Conservation (phyloP, 2,113 vertebrate genomes). For the Pelmatolapia mariae region DNA sequence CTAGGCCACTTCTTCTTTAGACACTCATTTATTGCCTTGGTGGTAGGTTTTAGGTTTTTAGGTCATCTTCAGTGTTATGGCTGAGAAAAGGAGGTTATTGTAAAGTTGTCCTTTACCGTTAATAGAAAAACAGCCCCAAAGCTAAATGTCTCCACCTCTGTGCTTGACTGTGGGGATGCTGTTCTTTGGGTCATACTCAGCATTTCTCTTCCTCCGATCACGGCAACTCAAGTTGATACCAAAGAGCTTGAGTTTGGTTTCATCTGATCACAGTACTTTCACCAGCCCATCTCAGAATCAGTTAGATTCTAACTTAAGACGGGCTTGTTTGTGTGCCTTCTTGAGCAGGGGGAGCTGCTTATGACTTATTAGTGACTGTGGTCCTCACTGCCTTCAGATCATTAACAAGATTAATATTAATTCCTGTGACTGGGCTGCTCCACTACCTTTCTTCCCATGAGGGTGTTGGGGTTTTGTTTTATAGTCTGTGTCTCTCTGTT, state of each 20-base stretch:
- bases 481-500: neutral
- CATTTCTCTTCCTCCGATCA: accelerated
- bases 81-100: neutral
- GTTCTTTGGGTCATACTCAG: neutral
- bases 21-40: neutral
- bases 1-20: neutral
- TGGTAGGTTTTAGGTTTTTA: neutral
- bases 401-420: neutral
- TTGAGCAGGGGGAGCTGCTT: neutral
- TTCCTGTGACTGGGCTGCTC: neutral
- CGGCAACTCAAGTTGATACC: neutral
- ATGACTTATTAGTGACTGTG: neutral
- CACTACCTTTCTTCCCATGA: neutral
- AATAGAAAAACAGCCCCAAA: neutral
- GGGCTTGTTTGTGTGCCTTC: neutral
- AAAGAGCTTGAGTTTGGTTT: neutral
- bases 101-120: neutral
- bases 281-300: accelerated
- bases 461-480: neutral
- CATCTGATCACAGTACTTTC: neutral
- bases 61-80: neutral
- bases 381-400: neutral
- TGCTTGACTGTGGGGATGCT: neutral
- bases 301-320: neutral
- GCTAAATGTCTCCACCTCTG: neutral